Percentiles rank a stretch among this genome's conserved stretches.
These are phyloP conservation scores for Cerastis rubricosa DNA, from an alignment of 2,888 invertebrate species.

Conservation along the genomic window DNA sequence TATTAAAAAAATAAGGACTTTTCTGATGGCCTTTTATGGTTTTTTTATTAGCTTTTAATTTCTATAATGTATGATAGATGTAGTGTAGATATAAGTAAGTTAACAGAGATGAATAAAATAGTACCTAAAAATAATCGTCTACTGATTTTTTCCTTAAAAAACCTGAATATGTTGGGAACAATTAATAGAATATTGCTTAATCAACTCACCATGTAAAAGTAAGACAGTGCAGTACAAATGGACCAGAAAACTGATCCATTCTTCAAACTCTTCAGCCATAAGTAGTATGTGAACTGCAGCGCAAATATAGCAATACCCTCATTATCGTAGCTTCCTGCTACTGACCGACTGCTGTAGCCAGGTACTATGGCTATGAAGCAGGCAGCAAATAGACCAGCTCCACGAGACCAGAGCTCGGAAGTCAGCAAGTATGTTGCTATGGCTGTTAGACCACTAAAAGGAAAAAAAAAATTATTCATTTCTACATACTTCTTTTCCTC, in stretches of 20 bases:
- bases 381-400: slow-evolving; percentile 99
- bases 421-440: slow-evolving; percentile 99
- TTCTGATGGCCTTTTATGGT: too few relatives aligned
- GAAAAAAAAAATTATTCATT: slow-evolving; percentile 42
- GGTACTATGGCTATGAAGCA: slow-evolving; percentile 99
- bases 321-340: slow-evolving; percentile 99
- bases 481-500: neutral
- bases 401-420: slow-evolving; percentile 99
- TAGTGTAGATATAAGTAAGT: too few relatives aligned
- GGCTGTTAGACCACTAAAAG: slow-evolving; percentile 97
- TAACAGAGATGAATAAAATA: too few relatives aligned
- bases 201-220: slow-evolving; percentile 98
- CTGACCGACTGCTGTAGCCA: slow-evolving; percentile 99
- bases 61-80: too few relatives aligned
- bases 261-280: slow-evolving; percentile 99
- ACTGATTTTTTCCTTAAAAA: neutral
- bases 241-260: slow-evolving; percentile 99
- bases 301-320: slow-evolving; percentile 99
- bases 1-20: neutral
- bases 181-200: neutral
- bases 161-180: neutral
- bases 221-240: slow-evolving; percentile 97
- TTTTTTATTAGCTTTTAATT: too few relatives aligned
- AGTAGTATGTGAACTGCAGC: slow-evolving; percentile 98
- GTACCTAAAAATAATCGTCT: too few relatives aligned